A percentile compares a stretch with the other conserved stretches of the same genome.
Evolutionary conservation across 2,113 vertebrate genomes (phyloP).

Genomic region (Taxidea taxus): DNA sequence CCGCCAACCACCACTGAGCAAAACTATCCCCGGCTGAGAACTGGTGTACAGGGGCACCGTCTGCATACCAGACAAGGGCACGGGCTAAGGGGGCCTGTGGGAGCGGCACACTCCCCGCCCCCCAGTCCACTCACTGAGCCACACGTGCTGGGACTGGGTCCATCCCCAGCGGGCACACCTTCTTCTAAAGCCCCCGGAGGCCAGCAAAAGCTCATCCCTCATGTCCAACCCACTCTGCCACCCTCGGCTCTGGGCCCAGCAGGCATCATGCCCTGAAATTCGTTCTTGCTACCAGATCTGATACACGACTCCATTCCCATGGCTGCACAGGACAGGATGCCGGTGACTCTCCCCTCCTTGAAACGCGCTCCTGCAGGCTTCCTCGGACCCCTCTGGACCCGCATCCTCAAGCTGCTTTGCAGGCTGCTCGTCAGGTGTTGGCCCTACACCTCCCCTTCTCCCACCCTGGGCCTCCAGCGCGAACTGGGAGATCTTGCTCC

Average conservation of each 20-base stretch:
- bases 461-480: not conserved
- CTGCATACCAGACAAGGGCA: not conserved
- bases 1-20: no score
- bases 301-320: fast-evolving
- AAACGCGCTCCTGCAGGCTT: not conserved
- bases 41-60: no score
- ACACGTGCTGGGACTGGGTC: not conserved
- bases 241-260: not conserved
- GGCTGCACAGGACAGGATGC: not conserved
- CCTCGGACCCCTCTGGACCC: fast-evolving
- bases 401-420: not conserved
- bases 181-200: no score
- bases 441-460: not conserved
- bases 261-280: not conserved
- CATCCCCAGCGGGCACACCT: not conserved
- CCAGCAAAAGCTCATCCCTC: not conserved
- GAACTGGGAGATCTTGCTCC: not conserved
- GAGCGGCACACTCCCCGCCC: not conserved
- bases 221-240: not conserved
- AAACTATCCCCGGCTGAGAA: not conserved
- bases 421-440: not conserved
- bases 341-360: not conserved
- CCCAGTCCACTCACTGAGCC: not conserved
- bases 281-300: not conserved
- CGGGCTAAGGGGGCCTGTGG: not conserved